phyloP scores from a whole-genome alignment of 2,888 invertebrate genomes.

The Eristalis tenax region DNA sequence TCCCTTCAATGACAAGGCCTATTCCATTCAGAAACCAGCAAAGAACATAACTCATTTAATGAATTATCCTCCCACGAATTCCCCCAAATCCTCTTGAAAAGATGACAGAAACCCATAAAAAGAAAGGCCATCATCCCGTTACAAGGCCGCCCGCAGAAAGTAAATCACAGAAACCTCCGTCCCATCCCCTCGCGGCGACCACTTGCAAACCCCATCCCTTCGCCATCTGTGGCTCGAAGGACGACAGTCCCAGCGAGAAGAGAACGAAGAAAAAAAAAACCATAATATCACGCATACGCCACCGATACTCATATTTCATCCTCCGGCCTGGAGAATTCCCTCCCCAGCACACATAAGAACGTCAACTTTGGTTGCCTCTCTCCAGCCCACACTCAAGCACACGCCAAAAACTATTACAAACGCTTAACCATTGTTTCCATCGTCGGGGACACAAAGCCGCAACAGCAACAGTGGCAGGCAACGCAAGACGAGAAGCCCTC shows the following conservation, averaged over 20 bases:
- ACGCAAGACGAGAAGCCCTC: slow-evolving; percentile 32
- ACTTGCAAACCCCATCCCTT: background rate
- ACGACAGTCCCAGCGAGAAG: background rate
- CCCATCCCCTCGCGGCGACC: background rate
- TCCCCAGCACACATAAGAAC: slow-evolving; percentile 36
- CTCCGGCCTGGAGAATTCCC: slow-evolving; percentile 2
- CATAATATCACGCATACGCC: slow-evolving; percentile 62
- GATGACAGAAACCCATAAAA: slow-evolving; percentile 1
- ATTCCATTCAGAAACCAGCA: background rate
- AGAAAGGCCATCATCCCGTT: slow-evolving; percentile 25
- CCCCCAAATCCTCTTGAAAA: slow-evolving; percentile 22
- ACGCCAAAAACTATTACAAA: slow-evolving; percentile 46
- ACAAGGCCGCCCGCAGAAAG: slow-evolving; percentile 36
- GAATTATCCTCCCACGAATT: slow-evolving; percentile 24
- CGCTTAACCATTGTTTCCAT: slow-evolving; percentile 60
- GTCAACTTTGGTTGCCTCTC: slow-evolving; percentile 48
- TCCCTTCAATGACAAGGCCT: background rate
- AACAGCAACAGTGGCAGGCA: slow-evolving; percentile 10
- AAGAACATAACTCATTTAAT: slow-evolving; percentile 33
- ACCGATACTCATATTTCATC: slow-evolving; percentile 55
- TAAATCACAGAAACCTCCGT: slow-evolving; percentile 57
- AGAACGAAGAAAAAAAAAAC: slow-evolving; percentile 8
- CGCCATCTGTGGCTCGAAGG: background rate
- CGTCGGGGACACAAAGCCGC: slow-evolving; percentile 18
- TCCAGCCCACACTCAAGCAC: background rate